Evolutionary conservation across 2,888 invertebrate species (phyloP).

Genomic region (Apeira syringaria): DNA sequence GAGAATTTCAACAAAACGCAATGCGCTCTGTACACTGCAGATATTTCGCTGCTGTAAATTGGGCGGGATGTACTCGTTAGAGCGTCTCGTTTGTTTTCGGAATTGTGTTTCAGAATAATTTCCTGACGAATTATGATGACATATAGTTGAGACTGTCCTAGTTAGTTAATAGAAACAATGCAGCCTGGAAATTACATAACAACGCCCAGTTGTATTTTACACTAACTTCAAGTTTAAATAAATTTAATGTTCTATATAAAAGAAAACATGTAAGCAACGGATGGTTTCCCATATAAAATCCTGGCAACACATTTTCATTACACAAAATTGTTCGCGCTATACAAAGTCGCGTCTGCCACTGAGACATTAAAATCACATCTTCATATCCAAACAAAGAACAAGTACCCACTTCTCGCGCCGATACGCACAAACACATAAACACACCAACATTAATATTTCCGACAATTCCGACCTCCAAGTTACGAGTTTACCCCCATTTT

Average conservation of each 20-base stretch:
- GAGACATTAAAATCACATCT: constrained; percentile 20
- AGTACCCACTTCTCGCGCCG: constrained; percentile 5
- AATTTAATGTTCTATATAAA: no score
- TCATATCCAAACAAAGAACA: constrained; percentile 18
- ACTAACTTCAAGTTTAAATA: no score
- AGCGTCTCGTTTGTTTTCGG: constrained; percentile 1
- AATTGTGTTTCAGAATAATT: neutral
- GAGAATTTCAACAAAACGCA: constrained; percentile 42
- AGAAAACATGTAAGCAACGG: neutral
- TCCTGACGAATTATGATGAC: no score
- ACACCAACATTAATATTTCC: constrained; percentile 29
- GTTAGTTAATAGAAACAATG: no score
- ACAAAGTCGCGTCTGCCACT: constrained; percentile 20
- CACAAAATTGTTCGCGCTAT: constrained; percentile 1
- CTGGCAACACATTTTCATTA: neutral
- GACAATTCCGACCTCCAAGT: constrained; percentile 26
- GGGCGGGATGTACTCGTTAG: constrained; percentile 25
- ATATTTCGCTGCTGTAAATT: constrained; percentile 26
- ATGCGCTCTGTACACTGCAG: constrained; percentile 26
- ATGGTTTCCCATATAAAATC: constrained; percentile 1
- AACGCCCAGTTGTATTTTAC: no score
- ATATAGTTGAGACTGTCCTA: no score
- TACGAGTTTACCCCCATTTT: constrained; percentile 29
- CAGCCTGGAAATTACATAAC: no score
- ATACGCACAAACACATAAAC: constrained; percentile 28